These are phyloP conservation scores for Mythimna impura DNA, from an alignment of 2,888 invertebrate species.

Conservation along the genomic window DNA sequence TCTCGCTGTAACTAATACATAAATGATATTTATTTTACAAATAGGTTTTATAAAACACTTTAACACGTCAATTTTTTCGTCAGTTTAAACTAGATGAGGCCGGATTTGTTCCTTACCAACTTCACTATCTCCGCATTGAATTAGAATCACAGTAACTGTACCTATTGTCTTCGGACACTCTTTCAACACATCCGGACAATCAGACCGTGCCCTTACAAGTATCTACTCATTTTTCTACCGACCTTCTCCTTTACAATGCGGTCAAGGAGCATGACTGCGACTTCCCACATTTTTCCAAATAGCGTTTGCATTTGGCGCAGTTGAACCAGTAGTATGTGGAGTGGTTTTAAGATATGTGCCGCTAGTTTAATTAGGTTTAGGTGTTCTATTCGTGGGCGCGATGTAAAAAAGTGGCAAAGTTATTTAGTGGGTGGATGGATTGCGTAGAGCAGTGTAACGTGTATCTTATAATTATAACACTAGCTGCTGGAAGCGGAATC, in stretches of 20 bases:
- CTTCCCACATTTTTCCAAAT: constrained; percentile 35
- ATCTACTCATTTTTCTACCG: constrained; percentile 33
- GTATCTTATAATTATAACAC: no score
- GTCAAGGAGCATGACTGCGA: constrained; percentile 36
- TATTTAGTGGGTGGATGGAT: constrained; percentile 9
- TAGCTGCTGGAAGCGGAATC: no score
- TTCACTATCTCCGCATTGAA: constrained; percentile 13
- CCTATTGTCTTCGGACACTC: constrained; percentile 15
- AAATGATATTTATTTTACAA: no score
- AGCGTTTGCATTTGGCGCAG: constrained; percentile 13
- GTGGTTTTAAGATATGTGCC: background rate
- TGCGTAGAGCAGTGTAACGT: background rate
- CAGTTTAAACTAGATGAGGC: no score
- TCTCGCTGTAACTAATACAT: background rate
- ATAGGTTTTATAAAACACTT: no score
- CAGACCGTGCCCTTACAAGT: constrained; percentile 35
- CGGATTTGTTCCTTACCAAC: constrained; percentile 2
- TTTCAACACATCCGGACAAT: constrained; percentile 25
- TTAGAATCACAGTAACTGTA: background rate
- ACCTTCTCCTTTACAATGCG: constrained; percentile 41
- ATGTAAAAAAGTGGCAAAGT: constrained; percentile 2
- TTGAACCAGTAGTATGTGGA: background rate
- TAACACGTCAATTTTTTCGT: no score
- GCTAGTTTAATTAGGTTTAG: background rate
- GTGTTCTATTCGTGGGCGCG: background rate